Conservation (phyloP, 2,888 invertebrate species). For the Ceriagrion tenellum region DNA sequence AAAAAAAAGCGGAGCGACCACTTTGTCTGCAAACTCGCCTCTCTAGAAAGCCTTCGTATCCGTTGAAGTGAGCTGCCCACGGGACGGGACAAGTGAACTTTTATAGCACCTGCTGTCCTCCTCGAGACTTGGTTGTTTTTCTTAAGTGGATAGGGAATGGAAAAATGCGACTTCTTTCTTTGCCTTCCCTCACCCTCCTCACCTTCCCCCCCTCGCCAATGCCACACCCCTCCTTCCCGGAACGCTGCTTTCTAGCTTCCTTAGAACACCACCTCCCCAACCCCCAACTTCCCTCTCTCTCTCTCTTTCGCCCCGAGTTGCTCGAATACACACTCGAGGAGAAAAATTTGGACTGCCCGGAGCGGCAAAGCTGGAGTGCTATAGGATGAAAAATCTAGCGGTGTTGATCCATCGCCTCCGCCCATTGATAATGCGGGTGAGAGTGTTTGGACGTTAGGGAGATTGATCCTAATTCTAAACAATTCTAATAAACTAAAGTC, state of each 20-base stretch:
- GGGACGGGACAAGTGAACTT: conserved; percentile 14
- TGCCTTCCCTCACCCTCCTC: neutral
- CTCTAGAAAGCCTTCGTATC: neutral
- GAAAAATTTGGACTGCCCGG: neutral
- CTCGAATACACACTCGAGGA: neutral
- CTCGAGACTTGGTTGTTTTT: neutral
- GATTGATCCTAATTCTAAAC: no score
- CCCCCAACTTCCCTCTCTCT: no score
- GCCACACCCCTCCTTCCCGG: neutral
- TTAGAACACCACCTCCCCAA: neutral
- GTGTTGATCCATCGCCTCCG: neutral
- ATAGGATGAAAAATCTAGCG: neutral
- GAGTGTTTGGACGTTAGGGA: no score
- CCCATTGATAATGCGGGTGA: neutral
- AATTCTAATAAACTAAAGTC: no score
- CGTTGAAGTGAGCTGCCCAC: neutral
- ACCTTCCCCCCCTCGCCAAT: neutral
- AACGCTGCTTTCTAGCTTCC: neutral
- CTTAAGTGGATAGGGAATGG: neutral
- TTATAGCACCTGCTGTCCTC: neutral
- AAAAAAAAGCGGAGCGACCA: conserved; percentile 11
- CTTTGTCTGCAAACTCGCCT: neutral
- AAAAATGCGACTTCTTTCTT: neutral
- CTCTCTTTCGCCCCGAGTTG: neutral
- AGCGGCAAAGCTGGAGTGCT: neutral